These are phyloP conservation scores for Hephaestus fuliginosus DNA, from an alignment of 2,797 vertebrate species.

Conservation along the genomic window DNA sequence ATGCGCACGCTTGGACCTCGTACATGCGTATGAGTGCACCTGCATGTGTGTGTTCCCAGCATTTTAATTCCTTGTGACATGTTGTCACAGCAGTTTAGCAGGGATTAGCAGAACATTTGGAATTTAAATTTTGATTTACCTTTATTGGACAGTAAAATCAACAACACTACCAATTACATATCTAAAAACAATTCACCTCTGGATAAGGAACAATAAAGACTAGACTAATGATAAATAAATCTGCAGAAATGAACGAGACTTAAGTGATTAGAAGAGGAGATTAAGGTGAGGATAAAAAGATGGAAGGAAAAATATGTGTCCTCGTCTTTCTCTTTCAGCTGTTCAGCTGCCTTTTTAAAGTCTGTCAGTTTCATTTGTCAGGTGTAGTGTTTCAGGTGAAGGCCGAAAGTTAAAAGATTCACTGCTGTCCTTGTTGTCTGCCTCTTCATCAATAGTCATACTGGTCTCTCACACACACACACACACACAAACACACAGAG, in stretches of 20 bases:
- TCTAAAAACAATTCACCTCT: background rate
- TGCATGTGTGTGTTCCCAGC: constrained; percentile 2
- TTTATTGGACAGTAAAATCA: background rate
- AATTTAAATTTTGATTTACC: constrained; percentile 23
- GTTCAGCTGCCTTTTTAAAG: background rate
- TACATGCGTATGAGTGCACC: background rate
- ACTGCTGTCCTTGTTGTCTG: background rate
- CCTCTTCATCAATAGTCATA: constrained; percentile 18
- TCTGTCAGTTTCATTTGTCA: background rate
- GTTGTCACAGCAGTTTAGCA: constrained; percentile 30
- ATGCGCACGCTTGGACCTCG: background rate
- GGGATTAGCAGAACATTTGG: constrained; percentile 20
- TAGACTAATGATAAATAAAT: background rate
- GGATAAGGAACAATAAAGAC: background rate
- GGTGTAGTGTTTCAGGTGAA: constrained; percentile 12
- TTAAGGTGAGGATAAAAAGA: background rate
- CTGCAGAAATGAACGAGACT: background rate
- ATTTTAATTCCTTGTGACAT: constrained; percentile 13
- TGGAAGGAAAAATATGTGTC: background rate
- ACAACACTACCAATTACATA: constrained; percentile 1
- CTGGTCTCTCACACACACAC: background rate
- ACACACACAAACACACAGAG: background rate
- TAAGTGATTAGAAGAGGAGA: background rate
- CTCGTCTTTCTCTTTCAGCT: background rate
- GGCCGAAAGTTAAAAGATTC: background rate